Evolutionary conservation across 1,140 invertebrate species (phyloP).

Genomic region (Euura lappo): DNA sequence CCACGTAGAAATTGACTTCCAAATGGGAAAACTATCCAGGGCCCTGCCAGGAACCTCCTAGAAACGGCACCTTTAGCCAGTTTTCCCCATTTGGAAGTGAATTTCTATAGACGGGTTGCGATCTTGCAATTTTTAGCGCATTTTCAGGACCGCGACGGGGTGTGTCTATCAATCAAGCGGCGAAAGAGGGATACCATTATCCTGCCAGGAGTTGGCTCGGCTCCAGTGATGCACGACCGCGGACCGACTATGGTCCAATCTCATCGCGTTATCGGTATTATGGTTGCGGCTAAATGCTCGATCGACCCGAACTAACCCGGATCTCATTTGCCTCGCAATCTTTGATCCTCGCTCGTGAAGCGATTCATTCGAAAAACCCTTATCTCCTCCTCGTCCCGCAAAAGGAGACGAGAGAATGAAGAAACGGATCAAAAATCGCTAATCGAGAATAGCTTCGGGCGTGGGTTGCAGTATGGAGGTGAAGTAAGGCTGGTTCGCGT

Average conservation of each 20-base stretch:
- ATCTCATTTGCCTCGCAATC: background rate
- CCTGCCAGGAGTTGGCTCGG: constrained; percentile 43
- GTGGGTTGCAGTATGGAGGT: too few species aligned
- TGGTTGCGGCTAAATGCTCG: constrained; percentile 1
- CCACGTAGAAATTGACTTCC: too few species aligned
- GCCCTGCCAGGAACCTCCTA: too few species aligned
- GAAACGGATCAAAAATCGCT: too few species aligned
- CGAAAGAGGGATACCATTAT: constrained; percentile 50
- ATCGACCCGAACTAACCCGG: constrained; percentile 2
- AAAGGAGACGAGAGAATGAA: too few species aligned
- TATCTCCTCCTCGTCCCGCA: too few species aligned
- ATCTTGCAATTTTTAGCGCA: constrained; percentile 26
- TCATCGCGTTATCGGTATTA: background rate
- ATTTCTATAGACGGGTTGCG: background rate
- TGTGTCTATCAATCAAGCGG: constrained; percentile 55
- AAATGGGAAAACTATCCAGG: too few species aligned
- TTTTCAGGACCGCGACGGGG: constrained; percentile 29
- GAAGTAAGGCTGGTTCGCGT: too few species aligned
- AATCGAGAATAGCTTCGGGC: too few species aligned
- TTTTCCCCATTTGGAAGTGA: too few species aligned
- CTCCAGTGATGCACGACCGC: constrained; percentile 54
- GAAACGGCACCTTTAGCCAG: background rate
- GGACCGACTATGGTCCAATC: constrained; percentile 21
- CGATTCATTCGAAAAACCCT: too few species aligned
- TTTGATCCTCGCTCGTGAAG: too few species aligned